Conservation (phyloP, 2,888 invertebrate genomes). For the Eristalis arbustorum region DNA sequence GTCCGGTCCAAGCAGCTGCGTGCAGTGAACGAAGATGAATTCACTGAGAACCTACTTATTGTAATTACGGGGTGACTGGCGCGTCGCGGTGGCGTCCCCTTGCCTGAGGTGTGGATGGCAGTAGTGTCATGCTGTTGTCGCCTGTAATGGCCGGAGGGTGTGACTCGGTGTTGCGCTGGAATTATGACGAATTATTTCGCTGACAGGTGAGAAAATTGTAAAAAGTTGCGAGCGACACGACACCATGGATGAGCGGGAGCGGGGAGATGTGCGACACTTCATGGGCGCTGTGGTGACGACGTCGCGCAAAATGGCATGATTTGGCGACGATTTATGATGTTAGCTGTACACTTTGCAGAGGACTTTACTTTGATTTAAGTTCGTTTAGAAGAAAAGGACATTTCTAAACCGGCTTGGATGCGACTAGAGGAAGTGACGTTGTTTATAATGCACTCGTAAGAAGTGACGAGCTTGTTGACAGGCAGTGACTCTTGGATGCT, state of each 20-base stretch:
- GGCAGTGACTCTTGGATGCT: not conserved
- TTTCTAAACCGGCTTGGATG: not conserved
- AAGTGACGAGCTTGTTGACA: not conserved
- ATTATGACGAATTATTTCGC: slow-evolving; percentile 66
- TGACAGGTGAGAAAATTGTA: slow-evolving; percentile 62
- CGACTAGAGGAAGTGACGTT: not conserved
- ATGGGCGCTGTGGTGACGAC: not conserved
- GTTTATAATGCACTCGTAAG: not conserved
- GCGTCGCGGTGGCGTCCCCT: not conserved
- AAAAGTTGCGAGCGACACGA: slow-evolving; percentile 16
- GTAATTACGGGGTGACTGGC: slow-evolving; percentile 53
- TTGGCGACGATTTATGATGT: not conserved
- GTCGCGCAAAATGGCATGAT: not conserved
- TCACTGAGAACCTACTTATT: slow-evolving; percentile 52
- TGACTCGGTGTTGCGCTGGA: slow-evolving; percentile 43
- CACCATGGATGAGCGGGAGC: not conserved
- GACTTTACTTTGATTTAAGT: not conserved
- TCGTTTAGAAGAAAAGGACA: not conserved
- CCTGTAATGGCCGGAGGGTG: slow-evolving; percentile 58
- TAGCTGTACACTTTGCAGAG: not conserved
- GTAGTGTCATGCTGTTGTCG: slow-evolving; percentile 44
- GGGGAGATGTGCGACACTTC: not conserved
- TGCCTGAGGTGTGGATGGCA: slow-evolving; percentile 23
- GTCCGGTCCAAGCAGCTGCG: slow-evolving; percentile 3
- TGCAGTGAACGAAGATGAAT: slow-evolving; percentile 53